Percentiles rank a stretch among this genome's conserved stretches.
Conservation (phyloP, 2,113 vertebrate species). For the Tor tambroides region DNA sequence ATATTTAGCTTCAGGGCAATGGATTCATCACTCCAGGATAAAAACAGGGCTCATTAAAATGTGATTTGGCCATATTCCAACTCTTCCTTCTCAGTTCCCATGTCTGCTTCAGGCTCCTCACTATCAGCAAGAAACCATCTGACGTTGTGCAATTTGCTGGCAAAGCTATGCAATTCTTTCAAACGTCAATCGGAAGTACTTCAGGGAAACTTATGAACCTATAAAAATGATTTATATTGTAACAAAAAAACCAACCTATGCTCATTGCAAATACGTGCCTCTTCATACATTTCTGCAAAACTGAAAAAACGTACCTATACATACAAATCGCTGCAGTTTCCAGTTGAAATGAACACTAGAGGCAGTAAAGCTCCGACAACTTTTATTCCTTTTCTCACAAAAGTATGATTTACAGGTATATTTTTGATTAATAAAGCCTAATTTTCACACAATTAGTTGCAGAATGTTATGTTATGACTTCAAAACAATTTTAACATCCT, state of each 20-base stretch:
- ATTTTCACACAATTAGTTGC: too few relatives aligned
- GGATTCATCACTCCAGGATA: neutral
- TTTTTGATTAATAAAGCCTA: too few relatives aligned
- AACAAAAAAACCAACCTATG: neutral
- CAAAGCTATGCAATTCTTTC: neutral
- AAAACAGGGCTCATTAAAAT: neutral
- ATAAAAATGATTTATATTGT: neutral
- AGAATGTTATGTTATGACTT: too few relatives aligned
- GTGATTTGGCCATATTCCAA: neutral
- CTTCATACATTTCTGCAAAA: too few relatives aligned
- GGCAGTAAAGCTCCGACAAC: too few relatives aligned
- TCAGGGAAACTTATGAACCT: neutral
- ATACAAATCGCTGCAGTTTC: too few relatives aligned
- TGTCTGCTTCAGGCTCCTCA: neutral
- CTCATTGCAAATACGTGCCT: too few relatives aligned
- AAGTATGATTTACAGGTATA: too few relatives aligned
- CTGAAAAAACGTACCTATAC: too few relatives aligned
- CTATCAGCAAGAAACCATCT: neutral
- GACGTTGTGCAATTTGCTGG: rapidly evolving
- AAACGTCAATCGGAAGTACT: neutral
- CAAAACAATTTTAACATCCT: too few relatives aligned
- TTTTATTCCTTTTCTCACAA: too few relatives aligned
- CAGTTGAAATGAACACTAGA: too few relatives aligned
- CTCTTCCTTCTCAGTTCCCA: neutral
- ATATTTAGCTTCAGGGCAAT: neutral